Evolutionary conservation across 2,888 invertebrate species (phyloP), one percentile per base, ranked within the genome.

Genomic region (Vanessa cardui): DNA sequence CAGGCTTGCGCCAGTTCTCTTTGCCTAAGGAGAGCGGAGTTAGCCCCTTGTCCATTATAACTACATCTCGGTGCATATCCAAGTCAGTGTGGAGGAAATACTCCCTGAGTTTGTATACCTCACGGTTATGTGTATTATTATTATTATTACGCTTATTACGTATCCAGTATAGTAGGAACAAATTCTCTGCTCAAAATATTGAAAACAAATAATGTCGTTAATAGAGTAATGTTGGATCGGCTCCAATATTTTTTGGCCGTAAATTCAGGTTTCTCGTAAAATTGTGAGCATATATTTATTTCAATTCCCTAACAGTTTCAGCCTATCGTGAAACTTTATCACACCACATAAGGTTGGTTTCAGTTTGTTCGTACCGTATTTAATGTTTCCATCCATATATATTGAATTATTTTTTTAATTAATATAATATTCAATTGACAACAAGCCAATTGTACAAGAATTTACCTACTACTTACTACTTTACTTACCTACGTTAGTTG

Each of bases 191-290:
- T 67, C 58, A 69, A 70, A 72, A 68, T 68, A 66, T 71, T 62
- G 64, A 66, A 67, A 66, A 62, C 67, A 64, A 71, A 67, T 70
- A 71, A 59, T 60, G 45, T 71, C 67, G 66, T 69, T 70, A 71
- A 66, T 68, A 73, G 71, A 66, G 54, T 68, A 64, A 59, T 63
- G 68, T 71, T 71, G 68, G 70, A 70, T 61, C 63, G 72, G 69
- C 46, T 61, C 70, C 71, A 73, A 67, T 62, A 66, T 74, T 70
- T 64, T 65, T 46, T 54, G 65, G 60, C 52, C 63, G 67, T 59
- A 64, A 64, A 69, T 60, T 65, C 50, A 33, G 46, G 60, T 60
- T 65, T 65, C 50, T 45, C 65, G 15, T 61, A 65, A 65, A 65
- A 65, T 60, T 65, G 52, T 31, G 52, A 65, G 45, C 60, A 59